phyloP scores from a whole-genome alignment of 2,888 invertebrate species.

The Xylota segnis region DNA sequence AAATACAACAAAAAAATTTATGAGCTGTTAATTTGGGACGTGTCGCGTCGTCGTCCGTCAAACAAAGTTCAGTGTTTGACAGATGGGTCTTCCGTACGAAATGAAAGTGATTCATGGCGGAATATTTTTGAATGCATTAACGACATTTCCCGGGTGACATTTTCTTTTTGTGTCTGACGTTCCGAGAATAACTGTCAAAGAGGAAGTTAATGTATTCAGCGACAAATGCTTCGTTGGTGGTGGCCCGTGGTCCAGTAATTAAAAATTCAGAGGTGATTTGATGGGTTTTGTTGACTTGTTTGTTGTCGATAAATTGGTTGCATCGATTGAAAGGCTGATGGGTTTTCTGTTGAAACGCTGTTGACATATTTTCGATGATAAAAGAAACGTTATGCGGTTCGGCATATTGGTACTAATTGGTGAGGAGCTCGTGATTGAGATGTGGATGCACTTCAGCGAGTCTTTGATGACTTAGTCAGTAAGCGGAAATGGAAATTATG shows the following conservation, averaged over 20 bases:
- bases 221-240: constrained; percentile 18
- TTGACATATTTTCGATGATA: background rate
- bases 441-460: constrained; percentile 8
- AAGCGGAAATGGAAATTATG: constrained; percentile 20
- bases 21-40: constrained; percentile 4
- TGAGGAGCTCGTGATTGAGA: background rate
- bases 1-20: background rate
- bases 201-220: constrained; percentile 35
- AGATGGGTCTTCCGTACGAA: background rate
- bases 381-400: constrained; percentile 13
- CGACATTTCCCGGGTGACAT: background rate
- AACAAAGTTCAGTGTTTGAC: constrained; percentile 5
- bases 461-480: background rate
- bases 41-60: background rate
- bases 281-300: background rate
- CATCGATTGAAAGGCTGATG: background rate
- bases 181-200: constrained; percentile 34
- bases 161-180: background rate
- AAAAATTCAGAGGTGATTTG: background rate
- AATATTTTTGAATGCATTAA: constrained; percentile 8
- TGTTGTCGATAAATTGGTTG: background rate
- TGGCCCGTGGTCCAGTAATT: background rate
- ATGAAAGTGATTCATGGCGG: constrained; percentile 41
- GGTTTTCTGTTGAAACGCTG: background rate
- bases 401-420: background rate